Conservation (phyloP, 2,888 invertebrate genomes). For the Lymantria monacha region DNA sequence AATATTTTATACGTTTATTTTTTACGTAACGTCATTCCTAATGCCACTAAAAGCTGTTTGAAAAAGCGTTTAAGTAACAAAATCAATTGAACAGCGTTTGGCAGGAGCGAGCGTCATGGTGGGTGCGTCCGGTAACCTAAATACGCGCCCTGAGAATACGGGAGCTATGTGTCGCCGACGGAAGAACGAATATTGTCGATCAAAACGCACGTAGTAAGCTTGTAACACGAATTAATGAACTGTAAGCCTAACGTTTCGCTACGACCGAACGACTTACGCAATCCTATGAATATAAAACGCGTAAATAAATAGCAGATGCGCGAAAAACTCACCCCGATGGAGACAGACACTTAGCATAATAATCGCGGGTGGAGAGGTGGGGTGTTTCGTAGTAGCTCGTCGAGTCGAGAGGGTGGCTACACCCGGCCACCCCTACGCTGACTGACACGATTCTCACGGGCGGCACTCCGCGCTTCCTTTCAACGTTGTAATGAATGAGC, state of each 20-base stretch:
- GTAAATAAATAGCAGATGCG: conserved; percentile 83
- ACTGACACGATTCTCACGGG: conserved; percentile 82
- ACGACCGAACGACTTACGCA: conserved; percentile 63
- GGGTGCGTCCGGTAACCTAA: conserved; percentile 63
- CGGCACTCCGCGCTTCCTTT: conserved; percentile 71
- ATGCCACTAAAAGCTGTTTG: conserved; percentile 35
- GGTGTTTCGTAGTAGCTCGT: conserved; percentile 27
- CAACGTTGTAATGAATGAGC: conserved; percentile 74
- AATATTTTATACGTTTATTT: background rate
- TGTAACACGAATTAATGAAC: conserved; percentile 71
- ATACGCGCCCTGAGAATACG: conserved; percentile 12
- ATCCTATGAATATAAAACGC: conserved; percentile 79
- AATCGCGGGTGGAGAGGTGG: conserved; percentile 63
- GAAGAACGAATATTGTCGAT: conserved; percentile 43
- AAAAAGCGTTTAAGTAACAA: conserved; percentile 53
- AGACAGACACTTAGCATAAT: conserved; percentile 79
- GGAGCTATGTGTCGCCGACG: conserved; percentile 27
- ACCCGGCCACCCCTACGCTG: conserved; percentile 56
- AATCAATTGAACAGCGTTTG: conserved; percentile 67
- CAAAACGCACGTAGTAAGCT: conserved; percentile 38
- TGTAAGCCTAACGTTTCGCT: conserved; percentile 65
- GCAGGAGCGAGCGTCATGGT: conserved; percentile 60
- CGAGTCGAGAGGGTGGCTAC: conserved; percentile 20
- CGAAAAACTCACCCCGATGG: conserved; percentile 78
- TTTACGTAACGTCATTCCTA: conserved; percentile 6